Conservation (phyloP, 2,797 vertebrate species). For the Poecilia wingei region DNA sequence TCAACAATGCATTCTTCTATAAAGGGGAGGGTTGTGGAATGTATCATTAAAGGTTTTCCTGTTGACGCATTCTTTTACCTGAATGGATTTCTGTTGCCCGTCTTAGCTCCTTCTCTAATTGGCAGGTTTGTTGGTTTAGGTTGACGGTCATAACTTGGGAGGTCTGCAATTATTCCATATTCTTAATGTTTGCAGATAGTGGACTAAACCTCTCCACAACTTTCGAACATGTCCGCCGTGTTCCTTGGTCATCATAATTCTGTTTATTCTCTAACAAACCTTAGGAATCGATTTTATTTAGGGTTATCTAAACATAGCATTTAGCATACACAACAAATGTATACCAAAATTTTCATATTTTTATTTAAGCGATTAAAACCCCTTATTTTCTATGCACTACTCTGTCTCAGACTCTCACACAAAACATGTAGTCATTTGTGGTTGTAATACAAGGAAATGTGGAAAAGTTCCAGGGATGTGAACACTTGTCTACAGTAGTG, state of each 20-base stretch:
- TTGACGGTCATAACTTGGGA: too few relatives aligned
- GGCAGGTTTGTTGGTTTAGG: not conserved
- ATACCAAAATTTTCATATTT: too few relatives aligned
- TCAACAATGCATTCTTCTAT: not conserved
- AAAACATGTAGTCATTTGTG: not conserved
- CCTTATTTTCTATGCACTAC: not conserved
- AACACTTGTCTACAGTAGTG: not conserved
- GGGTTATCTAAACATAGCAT: not conserved
- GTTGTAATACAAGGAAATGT: not conserved
- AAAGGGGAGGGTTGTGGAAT: not conserved
- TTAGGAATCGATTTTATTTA: not conserved
- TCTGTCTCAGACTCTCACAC: not conserved
- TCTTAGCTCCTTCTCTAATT: not conserved
- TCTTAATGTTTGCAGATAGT: not conserved
- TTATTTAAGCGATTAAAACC: not conserved
- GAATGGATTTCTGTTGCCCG: not conserved
- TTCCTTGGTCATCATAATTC: not conserved
- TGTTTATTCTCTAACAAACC: not conserved
- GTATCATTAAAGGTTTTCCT: not conserved
- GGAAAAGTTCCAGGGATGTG: not conserved
- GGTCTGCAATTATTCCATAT: not conserved
- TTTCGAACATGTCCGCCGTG: not conserved
- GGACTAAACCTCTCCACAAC: not conserved
- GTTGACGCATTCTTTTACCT: not conserved
- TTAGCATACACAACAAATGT: not conserved